These are phyloP conservation scores for Gyrodactylus bullatarudis DNA, from an alignment of 1,140 invertebrate species.

Conservation along the genomic window DNA sequence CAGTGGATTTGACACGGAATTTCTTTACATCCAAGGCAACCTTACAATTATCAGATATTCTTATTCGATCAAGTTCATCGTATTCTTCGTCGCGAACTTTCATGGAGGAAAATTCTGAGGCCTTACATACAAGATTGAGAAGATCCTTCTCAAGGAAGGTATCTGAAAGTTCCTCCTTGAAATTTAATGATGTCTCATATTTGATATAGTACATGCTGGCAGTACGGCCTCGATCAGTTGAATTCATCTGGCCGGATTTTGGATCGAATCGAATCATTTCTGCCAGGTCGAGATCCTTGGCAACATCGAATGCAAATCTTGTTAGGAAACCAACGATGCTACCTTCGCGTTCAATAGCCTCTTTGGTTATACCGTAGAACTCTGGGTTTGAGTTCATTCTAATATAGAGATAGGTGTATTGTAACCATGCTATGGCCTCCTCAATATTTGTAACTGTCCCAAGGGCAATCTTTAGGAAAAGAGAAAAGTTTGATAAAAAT, in stretches of 20 bases:
- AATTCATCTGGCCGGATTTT: slow-evolving; percentile 39
- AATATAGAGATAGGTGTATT: slow-evolving; percentile 76
- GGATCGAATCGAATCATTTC: slow-evolving; percentile 66
- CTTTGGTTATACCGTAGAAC: slow-evolving; percentile 35
- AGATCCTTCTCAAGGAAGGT: slow-evolving; percentile 46
- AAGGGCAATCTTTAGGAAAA: slow-evolving; percentile 34
- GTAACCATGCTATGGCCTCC: slow-evolving; percentile 84
- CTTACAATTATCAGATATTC: neutral
- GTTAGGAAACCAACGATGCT: slow-evolving; percentile 33
- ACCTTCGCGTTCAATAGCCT: slow-evolving; percentile 33
- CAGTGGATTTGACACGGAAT: neutral
- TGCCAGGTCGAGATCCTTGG: slow-evolving; percentile 50
- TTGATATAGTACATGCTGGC: slow-evolving; percentile 93
- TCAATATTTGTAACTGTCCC: slow-evolving; percentile 73
- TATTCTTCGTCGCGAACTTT: slow-evolving; percentile 54
- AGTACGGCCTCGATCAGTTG: slow-evolving; percentile 54
- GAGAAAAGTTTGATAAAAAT: too few species aligned
- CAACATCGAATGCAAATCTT: slow-evolving; percentile 40
- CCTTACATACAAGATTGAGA: slow-evolving; percentile 47
- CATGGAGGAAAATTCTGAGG: slow-evolving; percentile 74
- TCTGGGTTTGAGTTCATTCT: slow-evolving; percentile 66
- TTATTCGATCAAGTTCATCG: slow-evolving; percentile 42
- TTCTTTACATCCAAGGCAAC: neutral
- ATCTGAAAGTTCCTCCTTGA: slow-evolving; percentile 26
- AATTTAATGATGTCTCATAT: slow-evolving; percentile 58